phyloP scores from a whole-genome alignment of 2,113 vertebrate genomes.

The Odontophorus gujanensis region DNA sequence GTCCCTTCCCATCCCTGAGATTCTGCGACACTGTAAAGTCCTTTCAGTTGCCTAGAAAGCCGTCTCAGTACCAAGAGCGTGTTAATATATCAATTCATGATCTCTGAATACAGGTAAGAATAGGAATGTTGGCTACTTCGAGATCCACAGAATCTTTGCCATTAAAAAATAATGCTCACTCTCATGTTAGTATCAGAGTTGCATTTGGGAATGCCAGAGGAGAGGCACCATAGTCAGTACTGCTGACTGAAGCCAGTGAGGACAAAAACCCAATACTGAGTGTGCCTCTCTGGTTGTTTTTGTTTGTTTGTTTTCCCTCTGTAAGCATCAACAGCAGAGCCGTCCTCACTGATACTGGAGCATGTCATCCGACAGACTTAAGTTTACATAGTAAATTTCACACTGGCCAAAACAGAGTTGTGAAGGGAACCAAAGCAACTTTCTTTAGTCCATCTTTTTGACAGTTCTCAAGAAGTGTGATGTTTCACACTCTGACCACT shows the following conservation, averaged over 20 bases:
- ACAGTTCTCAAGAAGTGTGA: accelerated
- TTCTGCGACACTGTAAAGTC: background rate
- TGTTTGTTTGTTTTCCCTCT: background rate
- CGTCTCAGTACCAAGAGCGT: background rate
- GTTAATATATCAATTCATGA: background rate
- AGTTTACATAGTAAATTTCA: background rate
- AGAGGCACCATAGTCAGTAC: background rate
- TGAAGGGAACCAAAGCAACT: background rate
- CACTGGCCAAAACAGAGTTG: background rate
- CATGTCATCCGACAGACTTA: background rate
- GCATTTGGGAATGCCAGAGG: background rate
- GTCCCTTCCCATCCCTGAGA: too few relatives aligned
- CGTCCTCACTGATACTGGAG: background rate
- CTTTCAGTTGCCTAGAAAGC: background rate
- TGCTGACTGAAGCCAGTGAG: background rate
- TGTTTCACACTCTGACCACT: background rate
- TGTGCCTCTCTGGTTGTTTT: background rate
- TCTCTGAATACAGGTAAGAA: background rate
- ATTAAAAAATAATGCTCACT: background rate
- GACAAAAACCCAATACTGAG: background rate
- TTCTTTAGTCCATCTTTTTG: background rate
- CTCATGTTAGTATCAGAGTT: background rate
- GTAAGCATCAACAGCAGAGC: background rate
- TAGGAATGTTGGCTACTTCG: background rate
- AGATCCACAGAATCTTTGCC: background rate